Evolutionary conservation across 1,140 invertebrate species (phyloP).

Genomic region (Asobara japonica): DNA sequence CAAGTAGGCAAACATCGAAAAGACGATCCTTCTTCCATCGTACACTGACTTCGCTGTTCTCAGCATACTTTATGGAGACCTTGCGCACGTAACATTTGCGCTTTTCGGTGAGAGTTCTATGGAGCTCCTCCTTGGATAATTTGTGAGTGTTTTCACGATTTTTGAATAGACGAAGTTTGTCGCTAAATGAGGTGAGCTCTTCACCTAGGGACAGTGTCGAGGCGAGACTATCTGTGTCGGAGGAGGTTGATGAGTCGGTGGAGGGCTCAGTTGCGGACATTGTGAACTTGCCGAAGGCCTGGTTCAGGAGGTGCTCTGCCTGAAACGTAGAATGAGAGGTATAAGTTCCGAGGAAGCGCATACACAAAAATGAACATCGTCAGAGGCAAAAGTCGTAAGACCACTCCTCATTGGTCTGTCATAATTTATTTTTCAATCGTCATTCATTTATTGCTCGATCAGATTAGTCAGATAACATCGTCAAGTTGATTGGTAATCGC

Average conservation of each 20-base stretch:
- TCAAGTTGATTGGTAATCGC: too few species aligned
- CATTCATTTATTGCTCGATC: too few species aligned
- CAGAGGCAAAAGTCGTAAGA: too few species aligned
- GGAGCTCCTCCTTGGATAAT: constrained; percentile 54
- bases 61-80: constrained; percentile 58
- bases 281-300: constrained; percentile 36
- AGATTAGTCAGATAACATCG: too few species aligned
- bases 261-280: constrained; percentile 34
- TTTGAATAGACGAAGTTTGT: constrained; percentile 34
- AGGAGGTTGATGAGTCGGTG: constrained; percentile 42
- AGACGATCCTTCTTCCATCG: constrained; percentile 59
- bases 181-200: constrained; percentile 29
- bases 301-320: constrained; percentile 40
- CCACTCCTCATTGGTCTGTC: too few species aligned
- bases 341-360: too few species aligned
- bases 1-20: constrained; percentile 74
- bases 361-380: too few species aligned
- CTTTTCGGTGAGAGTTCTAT: constrained; percentile 68
- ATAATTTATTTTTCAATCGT: too few species aligned
- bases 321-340: constrained; percentile 1
- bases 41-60: constrained; percentile 25
- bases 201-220: constrained; percentile 43
- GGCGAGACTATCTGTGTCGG: constrained; percentile 50
- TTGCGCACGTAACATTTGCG: constrained; percentile 72
- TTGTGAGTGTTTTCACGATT: constrained; percentile 27